A percentile compares a stretch with the other conserved stretches of the same genome.
phyloP scores from a whole-genome alignment of 2,888 invertebrate species.

The Eledona agricola region DNA sequence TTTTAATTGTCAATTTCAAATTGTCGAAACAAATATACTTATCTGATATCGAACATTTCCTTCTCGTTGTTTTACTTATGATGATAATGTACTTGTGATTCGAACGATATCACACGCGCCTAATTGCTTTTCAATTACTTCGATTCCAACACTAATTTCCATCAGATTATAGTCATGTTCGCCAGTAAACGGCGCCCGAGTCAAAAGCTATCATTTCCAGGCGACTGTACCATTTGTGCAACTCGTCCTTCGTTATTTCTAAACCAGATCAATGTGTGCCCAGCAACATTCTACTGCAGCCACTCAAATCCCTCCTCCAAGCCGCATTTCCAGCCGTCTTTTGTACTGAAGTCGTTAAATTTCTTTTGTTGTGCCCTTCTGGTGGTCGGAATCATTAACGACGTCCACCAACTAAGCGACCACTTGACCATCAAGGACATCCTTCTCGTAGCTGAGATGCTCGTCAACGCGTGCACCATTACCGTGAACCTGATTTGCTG shows the following conservation, averaged over 20 bases:
- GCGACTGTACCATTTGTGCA: conserved; percentile 13
- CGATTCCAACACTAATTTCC: too few species aligned
- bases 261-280: conserved; percentile 5
- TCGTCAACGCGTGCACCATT: conserved; percentile 1
- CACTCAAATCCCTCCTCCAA: not conserved
- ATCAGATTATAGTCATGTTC: too few species aligned
- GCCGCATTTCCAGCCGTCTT: conserved; percentile 1
- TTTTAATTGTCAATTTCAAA: too few species aligned
- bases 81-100: too few species aligned
- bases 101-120: too few species aligned
- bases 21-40: too few species aligned
- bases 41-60: too few species aligned
- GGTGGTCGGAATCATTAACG: not conserved
- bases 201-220: too few species aligned
- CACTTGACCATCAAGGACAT: not conserved
- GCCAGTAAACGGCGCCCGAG: too few species aligned
- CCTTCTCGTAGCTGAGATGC: not conserved
- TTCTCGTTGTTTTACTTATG: too few species aligned
- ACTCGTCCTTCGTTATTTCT: conserved; percentile 4
- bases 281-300: conserved; percentile 4
- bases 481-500: conserved; percentile 1
- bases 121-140: too few species aligned
- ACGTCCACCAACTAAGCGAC: conserved; percentile 1
- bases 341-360: not conserved
- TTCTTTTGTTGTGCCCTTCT: conserved; percentile 1